phyloP scores from a whole-genome alignment of 1,140 invertebrate species.

The Neoseiulus cucumeris region DNA sequence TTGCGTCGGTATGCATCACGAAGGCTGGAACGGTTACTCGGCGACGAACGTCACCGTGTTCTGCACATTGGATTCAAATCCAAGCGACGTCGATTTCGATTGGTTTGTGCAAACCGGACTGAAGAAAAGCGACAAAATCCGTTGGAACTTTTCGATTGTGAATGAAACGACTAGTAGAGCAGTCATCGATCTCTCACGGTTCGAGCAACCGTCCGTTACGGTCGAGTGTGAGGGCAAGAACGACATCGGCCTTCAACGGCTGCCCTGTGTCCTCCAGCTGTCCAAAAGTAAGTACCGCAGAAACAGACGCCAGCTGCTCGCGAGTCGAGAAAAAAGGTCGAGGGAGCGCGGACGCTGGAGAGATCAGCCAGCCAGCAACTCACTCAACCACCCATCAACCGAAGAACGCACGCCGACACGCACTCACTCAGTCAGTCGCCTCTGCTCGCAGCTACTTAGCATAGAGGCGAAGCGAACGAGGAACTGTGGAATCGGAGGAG shows the following conservation, averaged over 20 bases:
- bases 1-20: neutral
- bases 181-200: neutral
- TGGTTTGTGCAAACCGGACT: constrained; percentile 6
- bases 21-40: constrained; percentile 9
- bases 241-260: constrained; percentile 7
- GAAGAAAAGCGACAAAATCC: constrained; percentile 7
- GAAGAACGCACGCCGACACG: too few species aligned
- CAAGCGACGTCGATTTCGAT: neutral
- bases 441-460: too few species aligned
- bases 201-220: neutral
- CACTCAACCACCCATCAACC: too few species aligned
- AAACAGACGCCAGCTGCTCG: too few species aligned
- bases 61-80: constrained; percentile 2
- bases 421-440: too few species aligned
- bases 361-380: too few species aligned
- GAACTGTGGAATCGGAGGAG: too few species aligned
- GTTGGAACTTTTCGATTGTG: neutral
- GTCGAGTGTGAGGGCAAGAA: constrained; percentile 9
- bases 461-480: too few species aligned
- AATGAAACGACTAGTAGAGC: neutral
- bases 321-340: too few species aligned
- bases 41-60: constrained; percentile 8
- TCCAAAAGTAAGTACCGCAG: constrained; percentile 7
- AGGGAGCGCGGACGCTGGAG: too few species aligned
- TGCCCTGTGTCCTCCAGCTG: constrained; percentile 2